Base-by-base conservation (phyloP, 2,888 invertebrate species). In the Chromoteleia sp. region DNA sequence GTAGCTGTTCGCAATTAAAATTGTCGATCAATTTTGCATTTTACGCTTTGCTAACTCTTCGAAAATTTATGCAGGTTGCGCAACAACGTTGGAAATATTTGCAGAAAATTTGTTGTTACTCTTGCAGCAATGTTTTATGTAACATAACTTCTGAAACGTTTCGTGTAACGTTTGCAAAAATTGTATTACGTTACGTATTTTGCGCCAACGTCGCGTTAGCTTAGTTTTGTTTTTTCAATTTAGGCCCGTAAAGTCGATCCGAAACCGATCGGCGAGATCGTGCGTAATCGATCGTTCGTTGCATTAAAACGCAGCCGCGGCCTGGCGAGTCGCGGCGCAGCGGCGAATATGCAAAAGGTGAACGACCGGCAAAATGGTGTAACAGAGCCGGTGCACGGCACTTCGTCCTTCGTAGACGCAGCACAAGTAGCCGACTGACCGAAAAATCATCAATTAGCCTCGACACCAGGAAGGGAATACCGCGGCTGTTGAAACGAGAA, bases 291-390 rank as follows among this genome's bases (percentile, higher is more conserved):
- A 81, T 82, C 83, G 83, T 61, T 76, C 15, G 61, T 63, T 74
- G 65, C 43, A 54, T 74, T n/a, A 39, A 63, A 70, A 79, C 45
- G 17, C 14, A 65, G 52, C 43, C 65, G 80, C 68, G 30, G 15
- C 19, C 33, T 68, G 74, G 77, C 71, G 58, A 74, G 80, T 76
- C 73, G 79, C 76, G 48, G 79, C 70, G 36, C 39, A 21, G 21
- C 75, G 39, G 45, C 61, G 73, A 80, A 83, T 78, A 79, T 83
- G 84, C 81, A 84, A 80, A 86, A 88, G 90, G 89, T 90, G 89
- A 91, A 90, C 85, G 90, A 89, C 90, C 90, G 87, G 86, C 86
- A 88, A 89, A 89, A 87, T 88, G 86, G 88, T 88, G 86, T 88
- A 88, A 86, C 85, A 81, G 81, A 71, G 73, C 61, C 75, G 77